Evolutionary conservation across 2,113 vertebrate genomes (phyloP), one percentile per base, ranked within the genome.

Genomic region (Corythornis vintsioides): DNA sequence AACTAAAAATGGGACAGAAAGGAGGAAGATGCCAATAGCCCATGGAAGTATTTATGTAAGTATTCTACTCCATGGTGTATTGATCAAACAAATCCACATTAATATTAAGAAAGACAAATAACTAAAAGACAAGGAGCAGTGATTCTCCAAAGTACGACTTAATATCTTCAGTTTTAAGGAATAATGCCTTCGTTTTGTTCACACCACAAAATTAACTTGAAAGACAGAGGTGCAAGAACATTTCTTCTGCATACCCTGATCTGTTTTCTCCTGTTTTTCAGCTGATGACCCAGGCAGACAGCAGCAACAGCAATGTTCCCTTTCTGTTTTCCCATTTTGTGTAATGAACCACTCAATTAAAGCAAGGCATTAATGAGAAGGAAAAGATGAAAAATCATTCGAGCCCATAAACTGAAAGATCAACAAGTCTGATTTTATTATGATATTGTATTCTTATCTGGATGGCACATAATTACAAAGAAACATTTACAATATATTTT

Each of bases 401-500:
- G 96, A 98, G 97, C 96, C 97, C 97, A 86, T 97, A 92, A 86
- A 96, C 55, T 96, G 95, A 97, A 97, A 98, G 96, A 98, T 97
- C 96, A 97, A 96, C 97, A 97, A 94, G 95, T 96, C 96, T 96
- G 91, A 57, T 97, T 98, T 98, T 98, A 98, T 98, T 98, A 95
- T 52, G 77, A 94, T 94, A 96, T 61, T 55, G 57, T 96, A 95
- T 95, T 97, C 95, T 98, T 75, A 78, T 97, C 96, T 95, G 97
- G 96, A 97, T 96, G 97, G 97, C 97, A 97, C 97, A 96, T 96
- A 95, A 96, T 97, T 98, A 98, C 97, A 98, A 96, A 97, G 96
- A 97, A 97, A 97, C 97, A 97, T 97, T 96, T 97, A 98, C 97
- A 98, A 95, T 97, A 76, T 94, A 94, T 97, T 96, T 98, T 98